Evolutionary conservation across 2,888 invertebrate genomes (phyloP).

Genomic region (Cephus sareptanus): DNA sequence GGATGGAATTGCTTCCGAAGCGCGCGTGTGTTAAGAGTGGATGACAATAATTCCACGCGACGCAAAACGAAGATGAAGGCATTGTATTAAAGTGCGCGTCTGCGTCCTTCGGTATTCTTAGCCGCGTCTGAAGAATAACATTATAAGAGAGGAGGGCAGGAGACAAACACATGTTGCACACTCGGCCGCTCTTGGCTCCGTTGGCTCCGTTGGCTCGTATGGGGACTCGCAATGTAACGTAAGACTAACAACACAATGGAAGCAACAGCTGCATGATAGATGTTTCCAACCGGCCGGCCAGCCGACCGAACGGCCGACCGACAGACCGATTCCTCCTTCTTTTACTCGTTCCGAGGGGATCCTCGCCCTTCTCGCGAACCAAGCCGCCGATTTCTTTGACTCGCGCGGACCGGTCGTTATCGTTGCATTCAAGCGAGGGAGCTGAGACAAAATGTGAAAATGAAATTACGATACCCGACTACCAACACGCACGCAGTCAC

Average conservation of each 20-base stretch:
- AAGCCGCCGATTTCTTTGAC: conserved; percentile 30
- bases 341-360: conserved; percentile 40
- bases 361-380: conserved; percentile 16
- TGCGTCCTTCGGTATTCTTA: conserved; percentile 42
- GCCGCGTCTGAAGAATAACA: conserved; percentile 48
- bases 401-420: conserved; percentile 55
- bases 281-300: conserved; percentile 42
- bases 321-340: conserved; percentile 45
- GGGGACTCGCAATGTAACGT: conserved; percentile 55
- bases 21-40: conserved; percentile 7
- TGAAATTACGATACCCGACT: background rate
- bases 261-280: conserved; percentile 64
- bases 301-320: conserved; percentile 38
- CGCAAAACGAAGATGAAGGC: conserved; percentile 48
- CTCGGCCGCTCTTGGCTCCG: conserved; percentile 45
- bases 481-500: background rate
- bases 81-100: conserved; percentile 39
- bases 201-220: conserved; percentile 30
- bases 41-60: conserved; percentile 47
- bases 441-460: background rate
- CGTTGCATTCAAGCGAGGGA: conserved; percentile 46
- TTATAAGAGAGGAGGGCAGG: conserved; percentile 39
- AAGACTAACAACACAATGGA: conserved; percentile 66
- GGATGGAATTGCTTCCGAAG: background rate
- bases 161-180: conserved; percentile 64